These are phyloP conservation scores for Oasisia sp. DNA, from an alignment of 2,888 invertebrate species.

Conservation along the genomic window DNA sequence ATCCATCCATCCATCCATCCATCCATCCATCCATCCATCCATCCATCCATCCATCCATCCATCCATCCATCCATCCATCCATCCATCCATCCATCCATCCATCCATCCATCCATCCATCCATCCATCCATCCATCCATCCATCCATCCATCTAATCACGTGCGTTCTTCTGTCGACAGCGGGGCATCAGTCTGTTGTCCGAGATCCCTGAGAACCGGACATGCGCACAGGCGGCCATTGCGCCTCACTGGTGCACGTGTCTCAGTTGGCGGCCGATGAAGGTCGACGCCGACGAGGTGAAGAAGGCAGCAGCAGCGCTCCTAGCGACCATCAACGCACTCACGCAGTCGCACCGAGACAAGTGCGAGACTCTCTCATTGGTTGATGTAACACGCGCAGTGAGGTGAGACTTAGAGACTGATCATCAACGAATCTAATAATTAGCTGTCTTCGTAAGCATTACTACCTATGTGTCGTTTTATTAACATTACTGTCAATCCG, in stretches of 20 bases:
- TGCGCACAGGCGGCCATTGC: constrained; percentile 90
- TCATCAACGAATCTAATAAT: too few relatives aligned
- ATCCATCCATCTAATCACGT: background rate
- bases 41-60: too few relatives aligned
- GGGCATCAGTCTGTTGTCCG: constrained; percentile 58
- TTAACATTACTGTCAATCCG: too few relatives aligned
- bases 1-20: too few relatives aligned
- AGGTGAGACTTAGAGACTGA: background rate
- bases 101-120: too few relatives aligned
- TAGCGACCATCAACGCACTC: constrained; percentile 37
- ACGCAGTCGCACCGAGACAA: constrained; percentile 28
- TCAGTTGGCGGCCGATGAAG: constrained; percentile 80
- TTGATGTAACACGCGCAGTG: background rate
- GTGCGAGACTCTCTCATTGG: constrained; percentile 34
- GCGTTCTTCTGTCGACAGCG: constrained; percentile 34
- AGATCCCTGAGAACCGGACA: constrained; percentile 76
- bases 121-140: too few relatives aligned
- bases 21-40: too few relatives aligned
- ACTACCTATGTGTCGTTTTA: constrained; percentile 64
- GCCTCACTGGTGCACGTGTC: constrained; percentile 95
- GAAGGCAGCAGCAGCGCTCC: constrained; percentile 28
- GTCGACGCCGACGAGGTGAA: constrained; percentile 58
- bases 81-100: too few relatives aligned
- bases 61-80: too few relatives aligned
- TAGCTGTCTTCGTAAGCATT: constrained; percentile 1